These are phyloP conservation scores for Dendrophyllia cribrosa DNA, from an alignment of 64 coral and sea anemone species.

Conservation along the genomic window DNA sequence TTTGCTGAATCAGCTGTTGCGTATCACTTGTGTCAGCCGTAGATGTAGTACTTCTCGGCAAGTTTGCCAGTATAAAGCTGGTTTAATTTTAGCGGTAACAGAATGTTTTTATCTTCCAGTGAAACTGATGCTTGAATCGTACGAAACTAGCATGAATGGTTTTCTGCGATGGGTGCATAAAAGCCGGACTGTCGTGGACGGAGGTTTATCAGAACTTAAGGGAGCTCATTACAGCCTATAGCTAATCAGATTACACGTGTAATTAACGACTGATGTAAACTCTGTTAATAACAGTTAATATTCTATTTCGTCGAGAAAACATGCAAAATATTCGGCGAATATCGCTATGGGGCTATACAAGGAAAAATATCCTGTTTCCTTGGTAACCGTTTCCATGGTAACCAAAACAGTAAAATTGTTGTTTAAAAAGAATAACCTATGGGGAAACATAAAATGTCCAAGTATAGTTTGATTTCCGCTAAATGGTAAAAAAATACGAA, in stretches of 20 bases:
- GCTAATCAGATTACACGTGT: conserved; percentile 44
- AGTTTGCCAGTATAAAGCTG: conserved; percentile 19
- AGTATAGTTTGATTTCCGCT: conserved; percentile 10
- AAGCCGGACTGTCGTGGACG: conserved; percentile 44
- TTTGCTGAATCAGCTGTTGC: neutral
- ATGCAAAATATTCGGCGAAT: no score
- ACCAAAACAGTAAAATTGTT: conserved; percentile 4
- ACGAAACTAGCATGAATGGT: conserved; percentile 34
- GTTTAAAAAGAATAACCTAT: neutral
- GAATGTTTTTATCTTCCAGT: conserved; percentile 55
- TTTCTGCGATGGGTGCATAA: conserved; percentile 42
- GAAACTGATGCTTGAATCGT: conserved; percentile 55
- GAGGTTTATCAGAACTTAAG: conserved; percentile 13
- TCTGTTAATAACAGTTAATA: conserved; percentile 2
- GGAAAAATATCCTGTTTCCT: neutral
- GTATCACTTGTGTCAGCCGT: neutral
- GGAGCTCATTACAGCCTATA: conserved; percentile 53
- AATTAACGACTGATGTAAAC: conserved; percentile 45
- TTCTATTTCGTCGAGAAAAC: no score
- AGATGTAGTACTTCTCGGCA: neutral
- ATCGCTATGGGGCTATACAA: no score
- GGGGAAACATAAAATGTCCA: conserved; percentile 12
- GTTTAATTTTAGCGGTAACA: conserved; percentile 58
- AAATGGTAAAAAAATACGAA: neutral
- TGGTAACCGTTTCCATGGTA: conserved; percentile 55